These are phyloP conservation scores for Scelioninae gen. 2 DNA, from an alignment of 2,888 invertebrate genomes.

Conservation along the genomic window DNA sequence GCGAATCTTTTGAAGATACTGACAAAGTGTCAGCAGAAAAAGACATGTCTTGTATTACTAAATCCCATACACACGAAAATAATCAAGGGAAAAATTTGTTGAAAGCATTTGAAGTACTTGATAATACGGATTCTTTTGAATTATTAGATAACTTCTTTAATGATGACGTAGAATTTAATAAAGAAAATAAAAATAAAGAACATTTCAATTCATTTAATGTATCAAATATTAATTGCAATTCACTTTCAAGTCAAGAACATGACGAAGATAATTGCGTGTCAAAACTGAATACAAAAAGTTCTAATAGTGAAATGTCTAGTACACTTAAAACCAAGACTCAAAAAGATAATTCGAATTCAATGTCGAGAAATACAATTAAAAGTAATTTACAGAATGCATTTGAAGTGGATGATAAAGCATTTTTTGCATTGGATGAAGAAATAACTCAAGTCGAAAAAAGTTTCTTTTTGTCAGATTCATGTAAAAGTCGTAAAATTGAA, in stretches of 20 bases:
- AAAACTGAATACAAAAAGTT: neutral
- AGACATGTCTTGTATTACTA: too few relatives aligned
- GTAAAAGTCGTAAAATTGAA: constrained; percentile 5
- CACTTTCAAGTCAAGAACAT: neutral
- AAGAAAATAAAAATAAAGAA: constrained; percentile 18
- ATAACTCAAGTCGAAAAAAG: constrained; percentile 43
- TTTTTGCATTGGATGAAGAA: constrained; percentile 32
- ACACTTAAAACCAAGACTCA: neutral
- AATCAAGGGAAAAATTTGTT: too few relatives aligned
- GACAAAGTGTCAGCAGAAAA: neutral
- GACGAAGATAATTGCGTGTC: neutral
- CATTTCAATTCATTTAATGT: neutral
- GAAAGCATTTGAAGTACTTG: neutral
- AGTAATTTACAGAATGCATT: constrained; percentile 14
- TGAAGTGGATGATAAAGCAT: constrained; percentile 44
- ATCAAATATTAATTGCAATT: constrained; percentile 2
- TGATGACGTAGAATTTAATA: constrained; percentile 12
- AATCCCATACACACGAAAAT: too few relatives aligned
- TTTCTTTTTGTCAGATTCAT: constrained; percentile 22
- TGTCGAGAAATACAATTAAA: neutral
- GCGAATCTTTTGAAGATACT: constrained; percentile 22
- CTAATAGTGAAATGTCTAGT: neutral
- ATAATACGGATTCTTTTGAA: constrained; percentile 16
- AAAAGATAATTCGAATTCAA: neutral
- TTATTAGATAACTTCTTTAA: constrained; percentile 28